Base-by-base conservation (phyloP, 2,113 vertebrate species). In the Helogale parvula region DNA sequence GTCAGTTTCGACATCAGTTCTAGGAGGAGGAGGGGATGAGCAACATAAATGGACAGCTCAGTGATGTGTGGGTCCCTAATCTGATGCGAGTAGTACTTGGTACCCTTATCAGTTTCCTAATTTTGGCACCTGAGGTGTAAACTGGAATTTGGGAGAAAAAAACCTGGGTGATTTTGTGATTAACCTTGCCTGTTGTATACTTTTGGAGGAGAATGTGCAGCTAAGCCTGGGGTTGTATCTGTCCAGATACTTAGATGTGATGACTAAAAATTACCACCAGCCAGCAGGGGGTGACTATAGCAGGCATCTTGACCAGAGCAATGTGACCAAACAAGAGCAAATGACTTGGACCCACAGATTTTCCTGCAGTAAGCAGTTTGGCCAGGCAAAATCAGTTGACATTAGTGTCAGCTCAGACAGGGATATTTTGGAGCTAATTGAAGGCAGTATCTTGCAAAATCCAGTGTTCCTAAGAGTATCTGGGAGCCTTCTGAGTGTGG, bases 291-390 rank as follows among this genome's bases (percentile, higher is more conserved):
- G 2, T 74, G 57, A 4, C 21, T 35, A 11, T 8, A 84, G 15
- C 29, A 14, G 12, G 2, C 3, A 21, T 7, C 50, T 63, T 35
- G n/a, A 77, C 7, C 17, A 27, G 25, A 57, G 81, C 69, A 15
- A 23, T 5, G 15, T 35, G 31, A n/a, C 6, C 6, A 14, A 74
- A 31, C 5, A 4, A 6, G 8, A 52, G 38, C 63, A 11, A 35
- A 35, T 10, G 21, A 41, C 47, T 19, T 21, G 12, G 0, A 3
- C 19, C 8, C 25, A 29, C 13, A 5, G n/a, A 15, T 2, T 29
- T n/a, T 0, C 17, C n/a, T 17, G 21, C 4, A 10, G 50, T 25
- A n/a, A 23, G 33, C 23, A 33, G 27, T 57, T 7, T 52, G 74
- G 11, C 65, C 9, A 17, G 41, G 27, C 65, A 50, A 83, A 83